Evolutionary conservation across 1,140 invertebrate genomes (phyloP).

Genomic region (Heliconius congener): DNA sequence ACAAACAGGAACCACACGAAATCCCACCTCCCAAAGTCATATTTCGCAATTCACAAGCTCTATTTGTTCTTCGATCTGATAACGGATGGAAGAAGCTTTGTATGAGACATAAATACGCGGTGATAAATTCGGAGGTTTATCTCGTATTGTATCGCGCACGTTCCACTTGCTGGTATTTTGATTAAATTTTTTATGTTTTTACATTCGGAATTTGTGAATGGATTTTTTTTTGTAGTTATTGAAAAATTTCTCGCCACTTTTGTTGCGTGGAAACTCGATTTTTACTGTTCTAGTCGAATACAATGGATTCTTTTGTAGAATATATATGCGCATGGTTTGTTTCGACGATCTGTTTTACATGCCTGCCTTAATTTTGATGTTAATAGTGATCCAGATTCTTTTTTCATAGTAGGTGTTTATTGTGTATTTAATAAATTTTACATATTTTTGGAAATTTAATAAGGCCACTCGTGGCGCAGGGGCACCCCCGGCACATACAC

Average conservation of each 20-base stretch:
- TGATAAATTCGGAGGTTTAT: constrained; percentile 15
- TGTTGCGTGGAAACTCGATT: not conserved
- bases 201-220: not conserved
- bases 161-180: constrained; percentile 5
- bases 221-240: not conserved
- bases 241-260: constrained; percentile 10
- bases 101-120: constrained; percentile 15
- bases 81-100: constrained; percentile 16
- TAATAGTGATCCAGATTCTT: not conserved
- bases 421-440: too few species aligned
- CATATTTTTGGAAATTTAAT: too few species aligned
- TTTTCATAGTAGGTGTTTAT: not conserved
- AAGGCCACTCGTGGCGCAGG: too few species aligned
- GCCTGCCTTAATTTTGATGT: not conserved
- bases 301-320: constrained; percentile 2
- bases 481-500: too few species aligned
- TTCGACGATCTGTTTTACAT: not conserved
- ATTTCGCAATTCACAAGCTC: constrained; percentile 7
- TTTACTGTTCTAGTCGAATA: not conserved
- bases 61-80: constrained; percentile 16
- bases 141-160: not conserved
- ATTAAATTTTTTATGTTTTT: not conserved
- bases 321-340: not conserved
- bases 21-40: constrained; percentile 6
- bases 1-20: not conserved